phyloP scores from a whole-genome alignment of 53 echinoderm and acorn worm genomes.

The Mesocentrotus franciscanus region DNA sequence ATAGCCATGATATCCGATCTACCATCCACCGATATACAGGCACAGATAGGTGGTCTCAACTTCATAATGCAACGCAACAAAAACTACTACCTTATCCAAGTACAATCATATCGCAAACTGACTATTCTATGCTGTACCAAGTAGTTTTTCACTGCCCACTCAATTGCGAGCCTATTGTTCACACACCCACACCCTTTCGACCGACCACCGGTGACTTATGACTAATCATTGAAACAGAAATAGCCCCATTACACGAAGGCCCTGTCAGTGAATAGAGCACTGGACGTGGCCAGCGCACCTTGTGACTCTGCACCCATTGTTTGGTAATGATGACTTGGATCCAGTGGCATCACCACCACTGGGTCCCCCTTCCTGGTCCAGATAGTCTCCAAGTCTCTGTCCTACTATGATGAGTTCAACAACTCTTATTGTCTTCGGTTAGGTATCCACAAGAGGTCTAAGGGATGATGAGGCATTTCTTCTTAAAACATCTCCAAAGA shows the following conservation, averaged over 20 bases:
- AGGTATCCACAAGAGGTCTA: neutral
- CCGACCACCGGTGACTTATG: conserved; percentile 6
- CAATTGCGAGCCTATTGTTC: conserved; percentile 3
- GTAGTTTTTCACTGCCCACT: conserved; percentile 14
- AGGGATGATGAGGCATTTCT: neutral
- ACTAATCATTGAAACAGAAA: conserved; percentile 40
- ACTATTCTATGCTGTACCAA: neutral
- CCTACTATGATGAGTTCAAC: neutral
- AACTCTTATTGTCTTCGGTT: conserved; percentile 6
- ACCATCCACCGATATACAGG: conserved; percentile 52
- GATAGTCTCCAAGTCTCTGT: neutral
- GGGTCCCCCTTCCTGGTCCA: conserved; percentile 16
- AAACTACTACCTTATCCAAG: conserved; percentile 5
- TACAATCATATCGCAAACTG: neutral
- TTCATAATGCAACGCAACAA: conserved; percentile 36
- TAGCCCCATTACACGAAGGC: conserved; percentile 41
- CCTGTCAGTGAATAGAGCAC: neutral
- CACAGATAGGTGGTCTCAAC: conserved; percentile 30
- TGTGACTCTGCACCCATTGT: conserved; percentile 44
- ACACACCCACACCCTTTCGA: conserved; percentile 36
- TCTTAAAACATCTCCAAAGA: neutral
- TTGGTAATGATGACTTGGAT: conserved; percentile 32
- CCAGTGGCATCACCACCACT: conserved; percentile 54
- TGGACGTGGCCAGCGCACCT: conserved; percentile 38
- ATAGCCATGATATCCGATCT: conserved; percentile 16